Percentiles rank a stretch among this genome's conserved stretches.
These are phyloP conservation scores for Hydraecia micacea DNA, from an alignment of 2,888 invertebrate species.

Conservation along the genomic window DNA sequence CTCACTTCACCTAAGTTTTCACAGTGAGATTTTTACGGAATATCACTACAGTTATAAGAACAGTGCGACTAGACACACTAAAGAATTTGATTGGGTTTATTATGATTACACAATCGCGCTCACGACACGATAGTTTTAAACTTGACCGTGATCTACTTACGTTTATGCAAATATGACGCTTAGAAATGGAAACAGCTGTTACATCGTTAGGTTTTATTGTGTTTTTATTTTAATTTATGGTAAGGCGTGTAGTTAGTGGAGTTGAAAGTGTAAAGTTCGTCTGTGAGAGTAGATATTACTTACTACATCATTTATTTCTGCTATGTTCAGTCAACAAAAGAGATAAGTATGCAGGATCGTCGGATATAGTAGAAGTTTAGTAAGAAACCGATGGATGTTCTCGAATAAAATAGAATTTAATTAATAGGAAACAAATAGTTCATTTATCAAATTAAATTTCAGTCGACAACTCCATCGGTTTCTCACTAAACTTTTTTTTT, in stretches of 20 bases:
- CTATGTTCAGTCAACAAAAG: no score
- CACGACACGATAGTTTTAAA: conserved; percentile 52
- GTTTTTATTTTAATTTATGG: conserved; percentile 23
- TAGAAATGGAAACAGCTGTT: conserved; percentile 52
- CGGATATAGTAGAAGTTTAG: no score
- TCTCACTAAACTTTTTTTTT: no score
- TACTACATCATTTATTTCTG: no score
- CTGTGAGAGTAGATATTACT: background rate
- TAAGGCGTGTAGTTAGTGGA: background rate
- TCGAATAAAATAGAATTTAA: no score
- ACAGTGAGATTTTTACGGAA: no score
- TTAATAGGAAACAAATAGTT: no score
- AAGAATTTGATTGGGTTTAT: conserved; percentile 53
- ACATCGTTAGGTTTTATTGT: conserved; percentile 37
- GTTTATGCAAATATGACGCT: conserved; percentile 48
- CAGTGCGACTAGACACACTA: conserved; percentile 25
- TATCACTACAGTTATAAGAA: conserved; percentile 15
- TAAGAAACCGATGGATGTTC: no score
- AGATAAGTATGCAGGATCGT: no score
- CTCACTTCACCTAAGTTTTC: no score
- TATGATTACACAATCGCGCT: conserved; percentile 50
- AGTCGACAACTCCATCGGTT: no score
- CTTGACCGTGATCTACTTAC: conserved; percentile 56
- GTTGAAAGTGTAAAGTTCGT: background rate
- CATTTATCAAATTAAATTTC: no score